Evolutionary conservation across 2,888 invertebrate species (phyloP), one percentile per base, ranked within the genome.

Genomic region (Zootermopsis nevadensis): DNA sequence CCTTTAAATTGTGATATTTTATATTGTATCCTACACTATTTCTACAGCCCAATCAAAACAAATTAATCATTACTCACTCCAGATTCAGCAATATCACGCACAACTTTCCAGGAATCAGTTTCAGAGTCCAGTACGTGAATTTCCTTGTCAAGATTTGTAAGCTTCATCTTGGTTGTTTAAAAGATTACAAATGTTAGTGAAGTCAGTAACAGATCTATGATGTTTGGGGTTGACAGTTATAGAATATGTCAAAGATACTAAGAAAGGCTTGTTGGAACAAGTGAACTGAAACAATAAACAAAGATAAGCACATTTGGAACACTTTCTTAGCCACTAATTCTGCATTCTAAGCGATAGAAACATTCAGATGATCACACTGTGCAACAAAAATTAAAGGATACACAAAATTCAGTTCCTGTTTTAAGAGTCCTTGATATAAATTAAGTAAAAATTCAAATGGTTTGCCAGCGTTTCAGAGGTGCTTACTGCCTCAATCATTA

Each of bases 81-180:
- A 79, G 91, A 90, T 74, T 90, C 91, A 72, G 93, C 92, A 86
- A 94, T 92, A 87, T 93, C 93, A 86, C 91, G 90, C 86, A 94
- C 91, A 85, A 94, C 92, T 77, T 91, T 91, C 89, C 90, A 89
- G n/a, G 93, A 91, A 84, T 90, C 90, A 89, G 93, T 92, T 77
- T 91, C 89, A 83, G 91, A 91, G 86, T 94, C 92, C 90, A 95
- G 90, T 87, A 95, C 93, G 87, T 93, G 93, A 87, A 95, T 92
- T 86, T 91, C 91, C 88, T 92, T 91, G 86, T 92, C 91, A 86
- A 89, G 88, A 87, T 90, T 91, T 86, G 89, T 89, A 86, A 92
- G 90, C 90, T 92, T 93, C 92, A 93, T 92, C 86, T 88, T 91
- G 88, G 86, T 87, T 86, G 85, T 60, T 31, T 27, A 79, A 55